Percentiles rank a stretch among this genome's conserved stretches.
Conservation (phyloP, 2,888 invertebrate genomes). For the Suillia variegata region DNA sequence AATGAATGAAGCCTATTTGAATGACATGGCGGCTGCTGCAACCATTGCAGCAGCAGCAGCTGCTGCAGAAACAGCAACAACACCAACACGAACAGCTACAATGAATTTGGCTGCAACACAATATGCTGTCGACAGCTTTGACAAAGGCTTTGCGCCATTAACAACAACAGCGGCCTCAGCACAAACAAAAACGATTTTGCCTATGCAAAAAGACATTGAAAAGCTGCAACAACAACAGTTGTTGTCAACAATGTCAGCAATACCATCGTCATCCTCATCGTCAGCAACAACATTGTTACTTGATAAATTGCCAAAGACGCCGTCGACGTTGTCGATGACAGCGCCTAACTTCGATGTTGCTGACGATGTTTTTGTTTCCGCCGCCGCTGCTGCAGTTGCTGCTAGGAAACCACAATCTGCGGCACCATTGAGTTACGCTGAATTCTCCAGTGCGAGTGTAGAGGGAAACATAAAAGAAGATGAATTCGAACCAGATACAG, state of each 20-base stretch:
- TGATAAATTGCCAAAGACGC: constrained; percentile 47
- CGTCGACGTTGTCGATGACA: constrained; percentile 9
- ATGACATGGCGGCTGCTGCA: no score
- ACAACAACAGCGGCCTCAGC: constrained; percentile 31
- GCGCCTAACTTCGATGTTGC: constrained; percentile 9
- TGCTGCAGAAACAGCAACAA: background rate
- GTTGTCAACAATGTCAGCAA: constrained; percentile 17
- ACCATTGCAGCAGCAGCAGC: background rate
- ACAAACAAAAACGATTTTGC: background rate
- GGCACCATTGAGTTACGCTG: background rate
- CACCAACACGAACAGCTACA: background rate
- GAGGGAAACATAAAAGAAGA: no score
- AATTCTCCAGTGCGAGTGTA: no score
- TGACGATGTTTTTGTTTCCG: constrained; percentile 23
- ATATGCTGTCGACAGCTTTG: background rate
- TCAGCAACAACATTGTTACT: constrained; percentile 38
- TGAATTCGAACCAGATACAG: no score
- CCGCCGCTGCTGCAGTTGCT: background rate
- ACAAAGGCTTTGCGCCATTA: background rate
- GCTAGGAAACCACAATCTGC: constrained; percentile 1
- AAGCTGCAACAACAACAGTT: constrained; percentile 21
- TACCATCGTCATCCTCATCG: constrained; percentile 14
- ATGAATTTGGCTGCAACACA: background rate
- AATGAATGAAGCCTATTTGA: constrained; percentile 44
- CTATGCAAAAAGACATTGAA: background rate